A percentile compares a stretch with the other conserved stretches of the same genome.
Evolutionary conservation across 2,797 vertebrate species (phyloP).

Genomic region (Rhabdophis nuchalis): DNA sequence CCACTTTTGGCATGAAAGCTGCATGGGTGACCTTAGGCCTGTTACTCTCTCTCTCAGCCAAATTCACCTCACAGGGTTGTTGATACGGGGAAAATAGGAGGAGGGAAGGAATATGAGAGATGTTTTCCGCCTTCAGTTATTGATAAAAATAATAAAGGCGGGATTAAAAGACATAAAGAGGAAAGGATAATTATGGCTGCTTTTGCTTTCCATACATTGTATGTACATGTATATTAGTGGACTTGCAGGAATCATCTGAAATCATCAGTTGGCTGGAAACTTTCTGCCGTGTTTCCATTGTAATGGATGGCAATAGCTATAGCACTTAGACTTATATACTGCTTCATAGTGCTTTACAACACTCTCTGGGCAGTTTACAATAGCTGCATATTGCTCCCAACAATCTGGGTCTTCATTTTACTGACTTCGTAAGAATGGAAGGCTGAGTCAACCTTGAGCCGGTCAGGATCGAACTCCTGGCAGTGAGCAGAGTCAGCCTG

Average conservation of each 20-base stretch:
- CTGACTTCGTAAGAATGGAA: background rate
- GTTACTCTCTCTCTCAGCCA: background rate
- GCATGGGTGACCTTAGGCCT: background rate
- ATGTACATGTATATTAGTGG: background rate
- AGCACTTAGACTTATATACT: background rate
- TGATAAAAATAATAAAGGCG: background rate
- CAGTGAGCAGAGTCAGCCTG: no score
- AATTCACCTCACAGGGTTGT: background rate
- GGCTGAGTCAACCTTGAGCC: background rate
- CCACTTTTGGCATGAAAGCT: background rate
- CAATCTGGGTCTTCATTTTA: background rate
- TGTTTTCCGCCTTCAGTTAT: background rate
- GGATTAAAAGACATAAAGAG: background rate
- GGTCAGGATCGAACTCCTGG: background rate
- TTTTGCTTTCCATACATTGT: background rate
- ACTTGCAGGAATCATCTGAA: background rate
- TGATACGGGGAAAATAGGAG: background rate
- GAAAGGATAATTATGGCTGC: background rate
- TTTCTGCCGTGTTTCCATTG: background rate
- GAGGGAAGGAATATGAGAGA: background rate
- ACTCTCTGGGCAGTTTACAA: background rate
- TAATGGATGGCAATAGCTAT: background rate
- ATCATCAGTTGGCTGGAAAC: background rate
- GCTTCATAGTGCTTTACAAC: background rate
- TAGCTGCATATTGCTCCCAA: background rate